Base-by-base conservation (phyloP, 2,888 invertebrate genomes). In the Andricus curvator region DNA sequence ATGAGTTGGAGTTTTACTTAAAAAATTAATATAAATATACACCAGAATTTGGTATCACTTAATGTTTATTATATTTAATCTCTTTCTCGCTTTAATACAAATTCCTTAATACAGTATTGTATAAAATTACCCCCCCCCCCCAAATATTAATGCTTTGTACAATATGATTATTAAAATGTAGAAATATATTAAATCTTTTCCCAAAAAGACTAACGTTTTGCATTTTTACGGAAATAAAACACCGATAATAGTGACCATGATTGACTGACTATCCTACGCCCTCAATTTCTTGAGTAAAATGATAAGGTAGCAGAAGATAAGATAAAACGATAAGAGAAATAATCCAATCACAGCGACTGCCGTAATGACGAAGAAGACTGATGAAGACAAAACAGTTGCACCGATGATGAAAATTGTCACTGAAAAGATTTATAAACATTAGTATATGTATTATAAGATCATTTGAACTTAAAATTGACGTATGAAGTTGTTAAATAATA, bases 401-500 rank as follows among this genome's bases (percentile, higher is more conserved):
- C 74, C 74, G 15, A 74, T 74, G 56, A 56, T 74, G 15, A 74
- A 74, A 74, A 74, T 60, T 13, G 74, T 37, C 56, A 74, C 74
- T 74, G 48, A 60, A 60, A 60, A 22, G 11, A 60, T 60, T 60
- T 22, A 60, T 22, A 60, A 60, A 22, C 11, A 60, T 60, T 22
- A 22, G 11, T 60, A 60, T 11, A 22, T 9, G n/a, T 51, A 51
- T 48, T 17, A 48, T 17, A 5, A 48, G 17, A 48, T 48, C 0
- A 17, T 17, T 17, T 17, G 6, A 48, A 6, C 17, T 17, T 17
- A 5, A 48, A 48, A 17, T 48, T 41, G 3, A 41, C 41, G 2
- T 41, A 41, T 41, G 3, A 41, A 41, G 41, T 13, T 41, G 41
- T 13, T 41, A 41, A 11, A 13, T 41, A 41, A 41, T 41, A 37